Percentiles rank a stretch among this genome's conserved stretches.
Conservation (phyloP, 2,888 invertebrate genomes). For the Drosophila picticornis region DNA sequence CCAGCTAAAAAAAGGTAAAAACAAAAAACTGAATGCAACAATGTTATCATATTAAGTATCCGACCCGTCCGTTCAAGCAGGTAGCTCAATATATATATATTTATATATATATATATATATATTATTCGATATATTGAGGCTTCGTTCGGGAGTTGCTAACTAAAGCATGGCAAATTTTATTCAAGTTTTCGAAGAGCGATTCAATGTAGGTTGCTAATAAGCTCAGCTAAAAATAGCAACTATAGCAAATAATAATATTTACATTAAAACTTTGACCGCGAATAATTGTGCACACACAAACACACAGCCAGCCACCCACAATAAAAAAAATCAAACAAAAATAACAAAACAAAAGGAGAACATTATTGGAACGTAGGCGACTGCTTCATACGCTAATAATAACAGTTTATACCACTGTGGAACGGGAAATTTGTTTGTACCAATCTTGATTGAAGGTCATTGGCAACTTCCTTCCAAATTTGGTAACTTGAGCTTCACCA, state of each 20-base stretch:
- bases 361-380: not conserved
- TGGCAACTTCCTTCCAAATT: not conserved
- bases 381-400: not conserved
- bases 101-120: slow-evolving; percentile 10
- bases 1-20: not conserved
- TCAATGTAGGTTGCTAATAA: slow-evolving; percentile 67
- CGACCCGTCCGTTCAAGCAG: slow-evolving; percentile 41
- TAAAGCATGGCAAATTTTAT: slow-evolving; percentile 61
- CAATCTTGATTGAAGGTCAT: not conserved
- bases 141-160: slow-evolving; percentile 58
- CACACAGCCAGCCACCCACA: slow-evolving; percentile 11
- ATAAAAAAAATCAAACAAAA: slow-evolving; percentile 8
- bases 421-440: not conserved
- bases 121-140: slow-evolving; percentile 9
- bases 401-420: not conserved
- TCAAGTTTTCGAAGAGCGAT: slow-evolving; percentile 41
- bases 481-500: not conserved
- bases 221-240: slow-evolving; percentile 58
- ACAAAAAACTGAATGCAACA: slow-evolving; percentile 24
- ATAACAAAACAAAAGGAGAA: slow-evolving; percentile 9
- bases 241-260: slow-evolving; percentile 46
- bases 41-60: slow-evolving; percentile 62
- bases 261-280: slow-evolving; percentile 50
- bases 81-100: slow-evolving; percentile 16
- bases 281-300: slow-evolving; percentile 30